Percentiles rank a stretch among this genome's conserved stretches.
phyloP scores from a whole-genome alignment of 1,140 invertebrate genomes.

The Cotesia glomerata region DNA sequence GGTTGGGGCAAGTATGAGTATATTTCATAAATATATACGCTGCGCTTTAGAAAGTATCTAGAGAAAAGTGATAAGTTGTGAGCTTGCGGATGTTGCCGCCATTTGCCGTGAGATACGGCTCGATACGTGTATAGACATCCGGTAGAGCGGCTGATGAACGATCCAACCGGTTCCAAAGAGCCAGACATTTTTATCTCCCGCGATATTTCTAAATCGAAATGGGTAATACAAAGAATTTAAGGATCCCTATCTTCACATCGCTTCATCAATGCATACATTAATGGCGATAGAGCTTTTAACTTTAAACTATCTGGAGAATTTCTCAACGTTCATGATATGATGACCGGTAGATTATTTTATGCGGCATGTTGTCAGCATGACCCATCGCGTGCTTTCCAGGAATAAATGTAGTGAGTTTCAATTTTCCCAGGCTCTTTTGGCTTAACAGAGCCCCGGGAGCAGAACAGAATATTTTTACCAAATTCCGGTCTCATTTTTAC shows the following conservation, averaged over 20 bases:
- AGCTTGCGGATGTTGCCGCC: slow-evolving; percentile 57
- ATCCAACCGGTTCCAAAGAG: not conserved
- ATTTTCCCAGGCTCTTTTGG: too few species aligned
- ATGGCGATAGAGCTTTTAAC: too few species aligned
- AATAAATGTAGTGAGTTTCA: not conserved
- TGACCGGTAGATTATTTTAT: slow-evolving; percentile 12
- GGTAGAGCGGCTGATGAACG: slow-evolving; percentile 44
- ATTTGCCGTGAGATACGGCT: slow-evolving; percentile 50
- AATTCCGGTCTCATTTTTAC: too few species aligned
- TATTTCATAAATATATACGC: not conserved
- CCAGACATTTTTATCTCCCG: slow-evolving; percentile 30
- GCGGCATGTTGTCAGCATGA: slow-evolving; percentile 3
- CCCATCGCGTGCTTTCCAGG: slow-evolving; percentile 3
- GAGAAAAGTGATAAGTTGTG: slow-evolving; percentile 51
- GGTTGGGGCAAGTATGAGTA: too few species aligned
- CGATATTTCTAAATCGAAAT: not conserved
- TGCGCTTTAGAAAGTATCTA: not conserved
- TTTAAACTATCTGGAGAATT: not conserved
- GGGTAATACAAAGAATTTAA: too few species aligned
- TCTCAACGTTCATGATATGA: slow-evolving; percentile 17
- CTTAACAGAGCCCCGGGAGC: too few species aligned
- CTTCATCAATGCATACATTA: too few species aligned
- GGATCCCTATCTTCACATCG: too few species aligned
- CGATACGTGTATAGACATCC: slow-evolving; percentile 24
- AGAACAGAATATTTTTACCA: too few species aligned